Percentiles rank a stretch among this genome's conserved stretches.
Evolutionary conservation across 2,113 vertebrate species (phyloP).

Genomic region (Dicerorhinus sumatrensis): DNA sequence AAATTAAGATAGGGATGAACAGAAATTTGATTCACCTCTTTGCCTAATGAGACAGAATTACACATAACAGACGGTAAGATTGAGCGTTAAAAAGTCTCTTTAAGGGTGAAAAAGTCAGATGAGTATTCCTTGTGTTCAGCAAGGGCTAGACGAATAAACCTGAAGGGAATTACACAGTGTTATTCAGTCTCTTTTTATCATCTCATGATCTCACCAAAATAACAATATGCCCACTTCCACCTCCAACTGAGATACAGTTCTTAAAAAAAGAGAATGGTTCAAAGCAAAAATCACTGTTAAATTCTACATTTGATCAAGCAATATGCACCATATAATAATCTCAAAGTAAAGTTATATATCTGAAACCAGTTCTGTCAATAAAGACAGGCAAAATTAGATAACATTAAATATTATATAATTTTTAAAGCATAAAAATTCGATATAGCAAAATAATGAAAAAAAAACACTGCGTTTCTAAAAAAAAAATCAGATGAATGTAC

Average conservation of each 20-base stretch:
- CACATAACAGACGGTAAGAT: background rate
- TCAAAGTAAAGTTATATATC: conserved; percentile 27
- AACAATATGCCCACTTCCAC: background rate
- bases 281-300: conserved; percentile 21
- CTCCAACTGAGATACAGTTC: background rate
- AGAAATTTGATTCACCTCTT: background rate
- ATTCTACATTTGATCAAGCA: background rate
- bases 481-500: background rate
- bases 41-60: background rate
- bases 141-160: background rate
- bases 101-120: background rate
- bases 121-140: background rate
- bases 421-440: background rate
- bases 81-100: background rate
- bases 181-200: background rate
- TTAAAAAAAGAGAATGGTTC: background rate
- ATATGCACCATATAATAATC: background rate
- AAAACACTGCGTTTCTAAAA: background rate
- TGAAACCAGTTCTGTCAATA: conserved; percentile 42
- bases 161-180: background rate
- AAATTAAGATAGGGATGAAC: background rate
- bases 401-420: background rate
- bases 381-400: conserved; percentile 22
- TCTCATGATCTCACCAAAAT: background rate
- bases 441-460: background rate